Base-by-base conservation (phyloP, 2,113 vertebrate species). In the Eolophus roseicapilla region DNA sequence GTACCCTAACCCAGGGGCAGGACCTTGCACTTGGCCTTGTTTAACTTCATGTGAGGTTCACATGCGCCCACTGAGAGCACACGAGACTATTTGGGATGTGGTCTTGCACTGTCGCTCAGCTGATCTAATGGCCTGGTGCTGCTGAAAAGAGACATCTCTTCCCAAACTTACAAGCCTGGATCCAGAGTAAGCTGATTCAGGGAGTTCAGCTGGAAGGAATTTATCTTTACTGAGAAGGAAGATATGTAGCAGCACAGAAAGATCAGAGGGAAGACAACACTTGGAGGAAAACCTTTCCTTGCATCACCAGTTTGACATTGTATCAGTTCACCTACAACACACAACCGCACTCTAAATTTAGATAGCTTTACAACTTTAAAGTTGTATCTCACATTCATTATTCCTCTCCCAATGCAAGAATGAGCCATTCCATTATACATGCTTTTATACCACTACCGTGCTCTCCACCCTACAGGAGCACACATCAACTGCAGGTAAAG, bases 291-390 rank as follows among this genome's bases (percentile, higher is more conserved):
- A 78, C 82, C 78, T 24, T 29, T 39, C 60, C 60, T 70, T 18
- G 25, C 73, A 77, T 69, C n/a, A 17, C 21, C 60, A 53, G 77
- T 35, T 57, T 69, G 63, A 59, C 80, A 16, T 24, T 35, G 6
- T 29, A 86, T 70, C 70, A 68, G 92, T 19, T 87, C 50, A 55
- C 82, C 69, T 39, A 46, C 82, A 71, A 67, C 3, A 74, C 87
- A 64, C 64, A 39, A 33, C 31, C 74, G 41, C 37, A 6, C 79
- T 78, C 81, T 88, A 93, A 82, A 95, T 94, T 94, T 95, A 88
- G 89, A 91, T 17, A 81, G 85, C 63, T 96, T 92, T 82, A 16
- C 24, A 44, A 33, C 71, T 77, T 29, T 21, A 49, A 86, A 93
- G 85, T 68, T 76, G 4, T 21, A 10, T 35, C 82, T 91, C 85